A percentile compares a stretch with the other conserved stretches of the same genome.
phyloP scores from a whole-genome alignment of 92 coral and sea anemone species.

The Porites cylindrica region DNA sequence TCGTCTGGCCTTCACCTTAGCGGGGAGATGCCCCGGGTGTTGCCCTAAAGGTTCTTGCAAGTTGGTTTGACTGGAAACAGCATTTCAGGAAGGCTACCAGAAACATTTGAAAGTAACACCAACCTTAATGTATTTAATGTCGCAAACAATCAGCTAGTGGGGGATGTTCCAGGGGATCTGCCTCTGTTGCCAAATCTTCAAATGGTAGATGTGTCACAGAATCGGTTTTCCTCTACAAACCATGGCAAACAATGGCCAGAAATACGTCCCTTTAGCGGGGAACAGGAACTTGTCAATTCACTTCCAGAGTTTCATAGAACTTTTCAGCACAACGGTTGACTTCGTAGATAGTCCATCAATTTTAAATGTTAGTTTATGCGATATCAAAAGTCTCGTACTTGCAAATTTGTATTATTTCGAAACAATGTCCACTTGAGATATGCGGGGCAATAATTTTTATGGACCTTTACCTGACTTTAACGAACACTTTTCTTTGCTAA shows the following conservation, averaged over 20 bases:
- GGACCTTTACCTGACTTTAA: constrained; percentile 44
- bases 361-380: constrained; percentile 62
- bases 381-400: constrained; percentile 27
- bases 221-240: constrained; percentile 37
- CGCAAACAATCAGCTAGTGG: constrained; percentile 53
- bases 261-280: constrained; percentile 42
- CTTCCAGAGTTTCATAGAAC: constrained; percentile 29
- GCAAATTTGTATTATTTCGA: constrained; percentile 44
- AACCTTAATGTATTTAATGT: constrained; percentile 36
- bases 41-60: constrained; percentile 6
- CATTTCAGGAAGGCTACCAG: constrained; percentile 46
- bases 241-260: constrained; percentile 29
- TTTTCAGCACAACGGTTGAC: constrained; percentile 7
- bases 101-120: constrained; percentile 19
- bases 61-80: constrained; percentile 53
- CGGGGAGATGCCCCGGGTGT: constrained; percentile 53
- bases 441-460: constrained; percentile 54
- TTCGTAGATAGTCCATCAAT: constrained; percentile 22
- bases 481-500: constrained; percentile 20
- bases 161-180: constrained; percentile 59
- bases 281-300: constrained; percentile 53
- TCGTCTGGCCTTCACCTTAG: constrained; percentile 53
- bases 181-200: background rate
- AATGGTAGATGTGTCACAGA: constrained; percentile 49
- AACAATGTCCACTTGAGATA: constrained; percentile 17